These are phyloP conservation scores for Popillia japonica DNA, from an alignment of 1,140 invertebrate species.

Conservation along the genomic window DNA sequence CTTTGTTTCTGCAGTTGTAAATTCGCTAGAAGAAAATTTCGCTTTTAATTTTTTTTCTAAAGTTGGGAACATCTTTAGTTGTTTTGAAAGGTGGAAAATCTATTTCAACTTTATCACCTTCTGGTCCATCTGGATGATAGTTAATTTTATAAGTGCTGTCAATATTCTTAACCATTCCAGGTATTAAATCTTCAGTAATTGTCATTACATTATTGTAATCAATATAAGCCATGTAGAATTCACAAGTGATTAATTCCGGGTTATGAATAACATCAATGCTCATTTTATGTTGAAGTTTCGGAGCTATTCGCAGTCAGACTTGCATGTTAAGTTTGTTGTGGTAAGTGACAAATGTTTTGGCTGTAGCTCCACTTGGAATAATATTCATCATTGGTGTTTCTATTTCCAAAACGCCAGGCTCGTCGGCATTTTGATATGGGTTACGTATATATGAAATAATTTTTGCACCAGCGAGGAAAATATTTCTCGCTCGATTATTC, in stretches of 20 bases:
- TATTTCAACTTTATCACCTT: conserved; percentile 82
- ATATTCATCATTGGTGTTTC: conserved; percentile 99
- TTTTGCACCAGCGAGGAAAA: conserved; percentile 89
- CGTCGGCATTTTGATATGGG: too few relatives aligned
- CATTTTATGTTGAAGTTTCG: conserved; percentile 98
- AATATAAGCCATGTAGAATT: conserved; percentile 99
- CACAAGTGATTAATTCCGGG: conserved; percentile 98
- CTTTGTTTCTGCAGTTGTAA: conserved; percentile 73
- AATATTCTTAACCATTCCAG: conserved; percentile 82
- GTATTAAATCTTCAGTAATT: conserved; percentile 91
- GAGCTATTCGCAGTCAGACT: conserved; percentile 96
- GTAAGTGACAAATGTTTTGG: conserved; percentile 98
- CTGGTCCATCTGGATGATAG: conserved; percentile 94
- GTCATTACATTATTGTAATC: conserved; percentile 97
- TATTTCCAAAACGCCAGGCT: conserved; percentile 95
- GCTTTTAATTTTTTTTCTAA: conserved; percentile 85
- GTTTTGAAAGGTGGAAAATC: conserved; percentile 98
- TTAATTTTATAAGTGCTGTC: conserved; percentile 81
- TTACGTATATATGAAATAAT: conserved; percentile 93
- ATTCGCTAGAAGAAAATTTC: conserved; percentile 80
- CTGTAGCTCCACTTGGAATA: conserved; percentile 95
- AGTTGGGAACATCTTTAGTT: conserved; percentile 90
- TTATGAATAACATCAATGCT: conserved; percentile 99
- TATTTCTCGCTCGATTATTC: conserved; percentile 88
- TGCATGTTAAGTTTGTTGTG: conserved; percentile 99